Percentiles rank a stretch among this genome's conserved stretches.
These are phyloP conservation scores for Hydropsyche tenuis DNA, from an alignment of 1,140 invertebrate species.

Conservation along the genomic window DNA sequence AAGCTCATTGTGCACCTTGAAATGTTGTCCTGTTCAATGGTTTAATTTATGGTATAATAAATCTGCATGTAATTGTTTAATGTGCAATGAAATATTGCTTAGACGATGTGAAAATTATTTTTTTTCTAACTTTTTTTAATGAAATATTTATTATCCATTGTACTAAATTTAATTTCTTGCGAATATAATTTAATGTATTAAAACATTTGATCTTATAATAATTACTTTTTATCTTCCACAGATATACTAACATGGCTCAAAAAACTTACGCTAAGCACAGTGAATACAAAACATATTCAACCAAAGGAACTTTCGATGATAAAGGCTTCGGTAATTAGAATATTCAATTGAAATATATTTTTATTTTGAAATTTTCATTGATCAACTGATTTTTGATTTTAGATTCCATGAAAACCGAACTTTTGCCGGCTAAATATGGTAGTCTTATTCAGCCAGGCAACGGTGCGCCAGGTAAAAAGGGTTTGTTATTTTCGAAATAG, in stretches of 20 bases:
- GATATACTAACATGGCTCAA: slow-evolving; percentile 55
- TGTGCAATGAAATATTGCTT: background rate
- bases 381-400: slow-evolving; percentile 46
- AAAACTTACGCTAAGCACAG: slow-evolving; percentile 60
- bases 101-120: background rate
- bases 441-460: slow-evolving; percentile 55
- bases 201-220: background rate
- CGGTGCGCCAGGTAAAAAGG: slow-evolving; percentile 49
- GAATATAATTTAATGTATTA: background rate
- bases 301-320: slow-evolving; percentile 56
- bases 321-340: slow-evolving; percentile 58
- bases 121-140: background rate
- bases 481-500: background rate
- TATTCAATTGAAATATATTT: background rate
- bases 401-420: slow-evolving; percentile 62
- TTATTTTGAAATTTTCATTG: slow-evolving; percentile 21
- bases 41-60: no score
- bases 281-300: slow-evolving; percentile 60
- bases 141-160: no score
- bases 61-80: background rate
- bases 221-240: background rate
- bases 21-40: no score
- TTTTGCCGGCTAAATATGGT: slow-evolving; percentile 61
- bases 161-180: no score
- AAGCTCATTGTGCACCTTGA: no score